phyloP scores from a whole-genome alignment of 2,888 invertebrate genomes.

The Torymus texanus region DNA sequence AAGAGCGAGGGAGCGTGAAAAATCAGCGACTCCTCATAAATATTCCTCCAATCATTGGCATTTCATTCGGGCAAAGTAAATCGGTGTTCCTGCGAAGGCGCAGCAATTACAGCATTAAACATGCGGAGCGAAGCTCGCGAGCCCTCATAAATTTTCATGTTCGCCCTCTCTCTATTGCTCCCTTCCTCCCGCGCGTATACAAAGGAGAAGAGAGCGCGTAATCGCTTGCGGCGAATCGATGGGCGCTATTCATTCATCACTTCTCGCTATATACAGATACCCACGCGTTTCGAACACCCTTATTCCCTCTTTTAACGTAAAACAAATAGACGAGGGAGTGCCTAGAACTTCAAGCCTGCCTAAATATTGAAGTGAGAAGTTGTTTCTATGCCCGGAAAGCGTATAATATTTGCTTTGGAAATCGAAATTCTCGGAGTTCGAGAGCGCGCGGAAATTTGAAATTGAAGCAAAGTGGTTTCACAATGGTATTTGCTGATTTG shows the following conservation, averaged over 20 bases:
- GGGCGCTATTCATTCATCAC: conserved; percentile 48
- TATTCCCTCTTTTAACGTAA: conserved; percentile 11
- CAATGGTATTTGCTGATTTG: too few species aligned
- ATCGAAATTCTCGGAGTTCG: conserved; percentile 6
- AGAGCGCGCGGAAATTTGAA: too few species aligned
- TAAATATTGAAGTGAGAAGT: too few species aligned
- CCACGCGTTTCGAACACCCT: neutral
- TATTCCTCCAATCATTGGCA: conserved; percentile 27
- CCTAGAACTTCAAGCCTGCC: too few species aligned
- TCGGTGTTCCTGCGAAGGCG: conserved; percentile 12
- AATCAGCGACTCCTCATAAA: conserved; percentile 1
- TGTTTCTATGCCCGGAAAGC: neutral
- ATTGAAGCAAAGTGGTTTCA: too few species aligned
- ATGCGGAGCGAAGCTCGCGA: conserved; percentile 23
- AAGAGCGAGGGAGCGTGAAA: neutral
- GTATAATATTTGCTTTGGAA: conserved; percentile 11
- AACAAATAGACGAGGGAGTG: conserved; percentile 15
- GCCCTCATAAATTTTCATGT: conserved; percentile 51
- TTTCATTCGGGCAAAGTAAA: conserved; percentile 8
- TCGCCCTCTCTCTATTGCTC: conserved; percentile 18
- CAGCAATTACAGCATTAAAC: conserved; percentile 38
- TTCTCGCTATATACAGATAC: neutral
- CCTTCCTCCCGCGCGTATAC: neutral
- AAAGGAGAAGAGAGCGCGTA: neutral
- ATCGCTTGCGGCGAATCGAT: conserved; percentile 18